Evolutionary conservation across 1,140 invertebrate genomes (phyloP), one percentile per base, ranked within the genome.

Genomic region (Sitobion miscanthi): DNA sequence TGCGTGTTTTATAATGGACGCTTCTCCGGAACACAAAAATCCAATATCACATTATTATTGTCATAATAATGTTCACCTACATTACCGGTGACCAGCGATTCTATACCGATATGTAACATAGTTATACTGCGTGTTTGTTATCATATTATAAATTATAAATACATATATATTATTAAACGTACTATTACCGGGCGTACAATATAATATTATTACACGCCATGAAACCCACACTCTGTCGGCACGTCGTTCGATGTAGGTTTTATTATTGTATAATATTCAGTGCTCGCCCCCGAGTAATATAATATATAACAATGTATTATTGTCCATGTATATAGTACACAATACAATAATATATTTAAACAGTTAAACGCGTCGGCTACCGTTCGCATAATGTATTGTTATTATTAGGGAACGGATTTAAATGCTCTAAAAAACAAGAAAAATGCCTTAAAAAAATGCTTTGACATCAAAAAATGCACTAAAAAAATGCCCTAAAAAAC

Each of bases 321-420:
- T 5, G 14, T 52, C 35, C 35, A 52, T 52, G 17, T 17, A n/a
- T 69, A n/a, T 57, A 52, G 5, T 52, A 52, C 38, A 38, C 21
- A 52, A 20, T 47, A 54, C 7, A 54, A 54, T 54, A 23, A 62
- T 25, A 62, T 11, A 57, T 5, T 25, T 57, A 8, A 8, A 17
- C 14, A n/a, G 38, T 38, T 69, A 35, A n/a, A 77, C 30, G 30
- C 3, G 62, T 77, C 30, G 5, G 62, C n/a, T 77, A n/a, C 62
- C 14, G 62, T 77, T 77, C 62, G 62, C 62, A 77, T 77, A 77
- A n/a, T 77, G n/a, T n/a, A 77, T 77, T 77, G n/a, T n/a, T 69
- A 69, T 69, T 69, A 62, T 30, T 62, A 35, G 35, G 35, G 35
- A 35, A 35, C 35, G 35, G 35, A 35, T 35, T 35, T 35, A 35